Percentiles rank a stretch among this genome's conserved stretches.
Conservation (phyloP, 1,140 invertebrate species). For the Cydia amplana region DNA sequence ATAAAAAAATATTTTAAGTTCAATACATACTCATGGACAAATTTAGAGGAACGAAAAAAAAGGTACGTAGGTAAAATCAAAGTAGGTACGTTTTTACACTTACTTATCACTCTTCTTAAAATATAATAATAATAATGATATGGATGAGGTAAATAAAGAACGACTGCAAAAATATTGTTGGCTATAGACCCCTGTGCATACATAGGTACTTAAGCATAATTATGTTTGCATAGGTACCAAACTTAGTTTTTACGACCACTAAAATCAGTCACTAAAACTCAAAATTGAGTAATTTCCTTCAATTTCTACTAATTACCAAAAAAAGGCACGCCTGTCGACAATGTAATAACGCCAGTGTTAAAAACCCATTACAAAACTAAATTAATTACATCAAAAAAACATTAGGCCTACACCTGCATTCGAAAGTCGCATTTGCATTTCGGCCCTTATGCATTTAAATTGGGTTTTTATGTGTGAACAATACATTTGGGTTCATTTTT, state of each 20-base stretch:
- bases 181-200: no score
- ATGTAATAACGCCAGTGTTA: neutral
- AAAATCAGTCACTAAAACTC: neutral
- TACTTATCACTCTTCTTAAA: no score
- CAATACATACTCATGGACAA: no score
- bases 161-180: no score
- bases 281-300: conserved; percentile 12
- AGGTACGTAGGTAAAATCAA: no score
- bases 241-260: neutral
- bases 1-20: no score
- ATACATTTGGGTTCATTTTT: neutral
- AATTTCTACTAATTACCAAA: conserved; percentile 19
- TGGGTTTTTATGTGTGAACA: conserved; percentile 25
- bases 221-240: neutral
- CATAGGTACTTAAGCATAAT: no score
- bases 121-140: no score
- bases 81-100: no score
- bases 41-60: no score
- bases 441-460: conserved; percentile 27
- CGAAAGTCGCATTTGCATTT: conserved; percentile 30
- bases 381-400: conserved; percentile 27
- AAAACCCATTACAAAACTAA: conserved; percentile 21
- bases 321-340: conserved; percentile 9
- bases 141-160: no score
- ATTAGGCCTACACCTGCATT: conserved; percentile 22